Conservation (phyloP, 2,113 vertebrate genomes). For the Nothobranchius kuhntae region DNA sequence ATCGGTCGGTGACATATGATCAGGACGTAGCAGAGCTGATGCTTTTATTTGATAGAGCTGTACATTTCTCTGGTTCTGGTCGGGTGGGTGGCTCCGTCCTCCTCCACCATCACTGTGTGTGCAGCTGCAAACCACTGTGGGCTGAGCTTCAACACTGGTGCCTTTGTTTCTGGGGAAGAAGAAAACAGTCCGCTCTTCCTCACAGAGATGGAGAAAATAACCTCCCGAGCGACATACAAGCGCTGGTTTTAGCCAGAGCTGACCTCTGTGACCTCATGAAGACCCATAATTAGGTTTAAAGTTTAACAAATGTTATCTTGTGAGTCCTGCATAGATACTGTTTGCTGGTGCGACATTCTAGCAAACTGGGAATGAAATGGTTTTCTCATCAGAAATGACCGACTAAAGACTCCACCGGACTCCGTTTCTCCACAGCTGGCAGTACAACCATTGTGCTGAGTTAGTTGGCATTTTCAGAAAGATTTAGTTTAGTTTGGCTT, state of each 20-base stretch:
- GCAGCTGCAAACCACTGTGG: conserved; percentile 58
- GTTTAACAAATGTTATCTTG: background rate
- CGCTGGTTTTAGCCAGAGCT: conserved; percentile 3
- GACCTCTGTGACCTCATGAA: conserved; percentile 28
- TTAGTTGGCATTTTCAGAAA: too few species aligned
- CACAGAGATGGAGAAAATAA: conserved; percentile 21
- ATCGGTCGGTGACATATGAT: too few species aligned
- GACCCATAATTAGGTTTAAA: conserved; percentile 15
- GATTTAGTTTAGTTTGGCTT: too few species aligned
- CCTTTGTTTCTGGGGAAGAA: conserved; percentile 57
- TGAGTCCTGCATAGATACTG: too few species aligned
- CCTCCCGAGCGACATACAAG: conserved; percentile 10
- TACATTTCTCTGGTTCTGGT: conserved; percentile 11
- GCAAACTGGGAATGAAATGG: too few species aligned
- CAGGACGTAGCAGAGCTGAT: background rate
- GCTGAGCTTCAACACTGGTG: conserved; percentile 49
- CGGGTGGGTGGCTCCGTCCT: conserved; percentile 23
- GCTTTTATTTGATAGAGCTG: background rate
- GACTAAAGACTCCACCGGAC: too few species aligned
- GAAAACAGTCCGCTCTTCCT: conserved; percentile 40
- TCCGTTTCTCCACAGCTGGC: too few species aligned
- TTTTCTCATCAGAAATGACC: too few species aligned
- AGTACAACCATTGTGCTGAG: too few species aligned
- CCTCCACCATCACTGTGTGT: conserved; percentile 41
- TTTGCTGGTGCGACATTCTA: too few species aligned